These are phyloP conservation scores for Setophaga petechia DNA, from an alignment of 2,113 vertebrate species.

Conservation along the genomic window DNA sequence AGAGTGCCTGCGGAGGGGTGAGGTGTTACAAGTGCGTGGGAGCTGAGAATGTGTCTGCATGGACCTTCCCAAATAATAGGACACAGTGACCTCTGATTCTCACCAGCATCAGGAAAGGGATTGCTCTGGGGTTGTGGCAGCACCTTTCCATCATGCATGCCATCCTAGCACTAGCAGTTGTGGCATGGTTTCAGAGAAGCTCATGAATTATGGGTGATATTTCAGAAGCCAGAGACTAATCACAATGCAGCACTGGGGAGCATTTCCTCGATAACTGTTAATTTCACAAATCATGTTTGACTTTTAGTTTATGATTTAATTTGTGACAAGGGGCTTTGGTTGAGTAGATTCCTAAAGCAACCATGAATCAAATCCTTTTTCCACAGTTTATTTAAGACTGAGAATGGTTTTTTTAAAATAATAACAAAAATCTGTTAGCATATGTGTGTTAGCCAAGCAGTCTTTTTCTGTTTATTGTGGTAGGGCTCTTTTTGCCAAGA, in stretches of 20 bases:
- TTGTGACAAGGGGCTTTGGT: constrained; percentile 76
- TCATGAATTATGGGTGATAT: constrained; percentile 56
- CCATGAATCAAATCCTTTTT: constrained; percentile 75
- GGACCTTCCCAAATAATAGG: neutral
- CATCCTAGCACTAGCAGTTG: neutral
- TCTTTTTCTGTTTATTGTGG: neutral
- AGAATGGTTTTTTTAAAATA: constrained; percentile 14
- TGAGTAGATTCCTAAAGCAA: constrained; percentile 75
- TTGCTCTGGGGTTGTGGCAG: neutral
- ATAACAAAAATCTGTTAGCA: neutral
- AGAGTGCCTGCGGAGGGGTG: neutral
- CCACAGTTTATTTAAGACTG: constrained; percentile 37
- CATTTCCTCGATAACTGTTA: constrained; percentile 69
- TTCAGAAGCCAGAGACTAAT: constrained; percentile 66
- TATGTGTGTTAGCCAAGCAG: neutral
- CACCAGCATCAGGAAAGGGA: neutral
- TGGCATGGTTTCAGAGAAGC: constrained; percentile 20
- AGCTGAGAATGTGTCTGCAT: neutral
- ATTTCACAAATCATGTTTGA: constrained; percentile 78
- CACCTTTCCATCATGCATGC: constrained; percentile 11
- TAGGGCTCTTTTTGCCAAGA: neutral
- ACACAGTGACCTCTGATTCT: neutral
- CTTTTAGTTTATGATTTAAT: constrained; percentile 76
- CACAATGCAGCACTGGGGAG: constrained; percentile 51
- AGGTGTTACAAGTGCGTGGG: neutral